Evolutionary conservation across 2,113 vertebrate genomes (phyloP).

Genomic region (Grammomys dolichurus): DNA sequence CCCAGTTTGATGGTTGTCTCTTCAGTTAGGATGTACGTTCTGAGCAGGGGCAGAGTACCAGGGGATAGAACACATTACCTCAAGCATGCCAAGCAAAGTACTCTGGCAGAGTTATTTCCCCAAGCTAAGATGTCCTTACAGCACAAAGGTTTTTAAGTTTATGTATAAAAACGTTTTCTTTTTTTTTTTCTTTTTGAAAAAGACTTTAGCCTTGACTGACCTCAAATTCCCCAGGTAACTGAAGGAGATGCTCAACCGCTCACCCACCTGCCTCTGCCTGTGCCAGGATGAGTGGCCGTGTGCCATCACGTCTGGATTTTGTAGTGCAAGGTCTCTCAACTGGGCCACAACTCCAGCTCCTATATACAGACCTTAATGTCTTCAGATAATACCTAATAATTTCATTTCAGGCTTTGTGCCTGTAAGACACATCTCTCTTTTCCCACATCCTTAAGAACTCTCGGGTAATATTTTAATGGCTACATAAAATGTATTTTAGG

Average conservation of each 20-base stretch:
- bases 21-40: not conserved
- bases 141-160: constrained; percentile 12
- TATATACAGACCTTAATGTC: not conserved
- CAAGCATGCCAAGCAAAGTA: not conserved
- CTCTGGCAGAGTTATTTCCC: not conserved
- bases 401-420: constrained; percentile 24
- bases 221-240: not conserved
- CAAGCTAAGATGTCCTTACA: not conserved
- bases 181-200: not conserved
- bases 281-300: not conserved
- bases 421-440: constrained; percentile 31
- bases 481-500: constrained; percentile 29
- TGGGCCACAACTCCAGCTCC: not conserved
- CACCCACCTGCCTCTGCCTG: not conserved
- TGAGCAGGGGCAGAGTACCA: not conserved
- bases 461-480: constrained; percentile 30
- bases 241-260: not conserved
- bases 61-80: not conserved
- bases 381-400: not conserved
- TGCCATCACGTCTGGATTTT: not conserved
- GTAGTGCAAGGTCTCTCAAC: not conserved
- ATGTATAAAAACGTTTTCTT: not conserved
- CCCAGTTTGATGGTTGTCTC: constrained; percentile 9
- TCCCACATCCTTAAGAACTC: constrained; percentile 12
- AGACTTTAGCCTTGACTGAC: not conserved